A percentile compares a stretch with the other conserved stretches of the same genome.
phyloP scores from a whole-genome alignment of 2,888 invertebrate species.

The Chelonus formosanus region DNA sequence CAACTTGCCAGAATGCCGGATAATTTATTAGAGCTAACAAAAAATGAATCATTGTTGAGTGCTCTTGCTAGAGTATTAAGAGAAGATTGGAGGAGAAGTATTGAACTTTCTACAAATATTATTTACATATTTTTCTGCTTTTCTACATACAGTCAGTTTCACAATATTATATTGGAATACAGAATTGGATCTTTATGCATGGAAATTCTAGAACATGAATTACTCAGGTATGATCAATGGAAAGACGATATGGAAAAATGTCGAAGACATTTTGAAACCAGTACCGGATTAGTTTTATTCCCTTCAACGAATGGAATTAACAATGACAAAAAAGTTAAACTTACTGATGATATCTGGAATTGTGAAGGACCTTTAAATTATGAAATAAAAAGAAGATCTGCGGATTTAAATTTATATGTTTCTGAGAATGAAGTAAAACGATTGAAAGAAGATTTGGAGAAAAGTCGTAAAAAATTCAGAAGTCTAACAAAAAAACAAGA shows the following conservation, averaged over 20 bases:
- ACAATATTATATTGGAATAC: conserved; percentile 92
- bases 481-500: conserved; percentile 92
- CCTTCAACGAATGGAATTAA: conserved; percentile 52
- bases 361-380: conserved; percentile 58
- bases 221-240: conserved; percentile 94
- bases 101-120: conserved; percentile 95
- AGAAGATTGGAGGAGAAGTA: conserved; percentile 97
- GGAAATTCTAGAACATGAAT: conserved; percentile 95
- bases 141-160: conserved; percentile 94
- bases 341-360: conserved; percentile 60
- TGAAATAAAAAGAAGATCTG: conserved; percentile 55
- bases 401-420: conserved; percentile 46
- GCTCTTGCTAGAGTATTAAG: conserved; percentile 93
- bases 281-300: conserved; percentile 58
- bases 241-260: conserved; percentile 76
- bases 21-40: conserved; percentile 90
- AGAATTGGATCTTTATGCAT: conserved; percentile 97
- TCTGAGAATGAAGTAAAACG: conserved; percentile 59
- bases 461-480: conserved; percentile 78
- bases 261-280: conserved; percentile 64
- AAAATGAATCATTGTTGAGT: conserved; percentile 95
- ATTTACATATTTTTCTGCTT: conserved; percentile 97
- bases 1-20: conserved; percentile 93
- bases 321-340: conserved; percentile 55
- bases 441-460: conserved; percentile 79